phyloP scores from a whole-genome alignment of 2,888 invertebrate species.

The Aphelenchoides bicaudatus region DNA sequence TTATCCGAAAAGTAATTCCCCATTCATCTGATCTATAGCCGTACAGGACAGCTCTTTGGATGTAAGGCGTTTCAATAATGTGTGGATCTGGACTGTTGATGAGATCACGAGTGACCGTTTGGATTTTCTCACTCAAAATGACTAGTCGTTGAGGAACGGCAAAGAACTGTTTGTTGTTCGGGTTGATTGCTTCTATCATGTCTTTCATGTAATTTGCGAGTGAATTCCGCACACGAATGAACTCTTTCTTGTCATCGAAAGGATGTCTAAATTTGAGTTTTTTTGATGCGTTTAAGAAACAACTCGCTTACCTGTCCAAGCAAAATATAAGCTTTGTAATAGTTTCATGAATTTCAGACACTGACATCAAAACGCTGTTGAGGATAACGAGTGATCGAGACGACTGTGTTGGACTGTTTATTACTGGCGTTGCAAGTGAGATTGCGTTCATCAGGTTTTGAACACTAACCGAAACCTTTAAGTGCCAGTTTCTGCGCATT shows the following conservation, averaged over 20 bases:
- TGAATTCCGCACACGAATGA: slow-evolving; percentile 31
- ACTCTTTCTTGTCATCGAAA: slow-evolving; percentile 34
- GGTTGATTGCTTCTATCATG: slow-evolving; percentile 41
- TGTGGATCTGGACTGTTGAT: slow-evolving; percentile 28
- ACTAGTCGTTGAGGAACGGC: slow-evolving; percentile 36
- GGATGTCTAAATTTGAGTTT: slow-evolving; percentile 66
- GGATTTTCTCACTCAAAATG: slow-evolving; percentile 36
- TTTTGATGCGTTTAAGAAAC: background rate
- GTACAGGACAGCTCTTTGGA: slow-evolving; percentile 21
- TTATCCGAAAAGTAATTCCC: too few species aligned
- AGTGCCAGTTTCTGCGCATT: slow-evolving; percentile 10
- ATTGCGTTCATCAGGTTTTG: slow-evolving; percentile 33
- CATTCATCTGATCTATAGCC: background rate
- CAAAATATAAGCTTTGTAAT: slow-evolving; percentile 84
- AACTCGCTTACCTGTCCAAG: slow-evolving; percentile 72
- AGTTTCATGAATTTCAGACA: slow-evolving; percentile 68
- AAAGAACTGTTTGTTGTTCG: slow-evolving; percentile 37
- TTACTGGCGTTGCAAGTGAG: slow-evolving; percentile 31
- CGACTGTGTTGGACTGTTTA: slow-evolving; percentile 32
- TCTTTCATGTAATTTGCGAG: slow-evolving; percentile 68
- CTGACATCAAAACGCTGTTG: slow-evolving; percentile 31
- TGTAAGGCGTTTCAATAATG: slow-evolving; percentile 31
- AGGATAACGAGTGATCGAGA: slow-evolving; percentile 27
- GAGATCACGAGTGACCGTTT: slow-evolving; percentile 26
- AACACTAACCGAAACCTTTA: slow-evolving; percentile 17